Evolutionary conservation across 1,140 invertebrate genomes (phyloP), one percentile per base, ranked within the genome.

Genomic region (Heliconius eleuchia): DNA sequence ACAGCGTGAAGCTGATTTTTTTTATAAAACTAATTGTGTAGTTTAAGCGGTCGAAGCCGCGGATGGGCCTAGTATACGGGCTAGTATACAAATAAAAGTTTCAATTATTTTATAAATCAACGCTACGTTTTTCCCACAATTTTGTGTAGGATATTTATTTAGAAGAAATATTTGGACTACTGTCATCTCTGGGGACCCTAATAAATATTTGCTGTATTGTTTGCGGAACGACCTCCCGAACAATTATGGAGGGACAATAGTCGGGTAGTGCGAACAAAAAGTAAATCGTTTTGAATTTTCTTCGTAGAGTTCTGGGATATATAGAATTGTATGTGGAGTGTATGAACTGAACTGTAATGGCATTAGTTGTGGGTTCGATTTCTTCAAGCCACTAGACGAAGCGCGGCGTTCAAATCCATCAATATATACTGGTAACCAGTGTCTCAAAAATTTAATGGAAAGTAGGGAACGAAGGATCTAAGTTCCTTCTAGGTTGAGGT

Each of bases 181-280:
- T 66, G 60, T 66, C 60, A 66, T 66, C 60, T 66, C 60, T 66
- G 11, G 4, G 60, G 60, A 66, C 60, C 60, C 60, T 66, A 66
- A 66, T 66, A 66, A 66, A 66, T 66, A 66, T 66, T 66, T 66
- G 60, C 60, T 66, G 60, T 66, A 66, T 66, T 66, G 60, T 66
- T 66, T 66, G 60, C 60, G 60, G 11, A 66, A 66, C 60, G 27
- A 66, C 27, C 60, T 66, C 60, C 23, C 13, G 60, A 66, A 30
- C 60, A 66, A 66, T 66, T 66, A 66, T 16, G 60, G 27, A 30
- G 27, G 60, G 60, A 66, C 60, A 66, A 66, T 66, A 66, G 60
- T 66, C 30, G 60, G 60, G 60, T 30, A 66, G 60, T 66, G 60
- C 60, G 60, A 30, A 11, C 60, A 66, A 66, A 66, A 66, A 66